phyloP scores from a whole-genome alignment of 2,888 invertebrate species.

The Ochropleura leucogaster region DNA sequence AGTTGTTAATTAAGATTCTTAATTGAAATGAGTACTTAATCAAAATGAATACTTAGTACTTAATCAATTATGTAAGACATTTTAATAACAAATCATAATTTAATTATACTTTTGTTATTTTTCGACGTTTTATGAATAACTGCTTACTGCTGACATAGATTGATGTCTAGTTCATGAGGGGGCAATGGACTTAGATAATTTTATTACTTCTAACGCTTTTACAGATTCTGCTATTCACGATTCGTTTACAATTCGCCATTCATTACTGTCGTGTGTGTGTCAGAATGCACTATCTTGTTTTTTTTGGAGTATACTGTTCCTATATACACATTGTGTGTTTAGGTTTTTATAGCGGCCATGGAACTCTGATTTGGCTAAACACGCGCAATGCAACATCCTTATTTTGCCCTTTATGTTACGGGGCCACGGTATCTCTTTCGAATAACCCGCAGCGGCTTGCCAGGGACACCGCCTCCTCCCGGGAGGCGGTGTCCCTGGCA shows the following conservation, averaged over 20 bases:
- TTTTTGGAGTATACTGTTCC: background rate
- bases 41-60: too few relatives aligned
- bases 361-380: too few relatives aligned
- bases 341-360: too few relatives aligned
- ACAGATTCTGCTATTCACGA: constrained; percentile 11
- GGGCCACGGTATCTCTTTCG: too few relatives aligned
- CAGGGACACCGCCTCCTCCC: too few relatives aligned
- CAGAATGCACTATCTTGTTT: background rate
- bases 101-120: background rate
- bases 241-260: constrained; percentile 15
- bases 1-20: background rate
- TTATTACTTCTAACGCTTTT: constrained; percentile 9
- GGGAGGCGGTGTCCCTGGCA: too few relatives aligned
- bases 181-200: constrained; percentile 11
- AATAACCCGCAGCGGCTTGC: too few relatives aligned
- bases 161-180: constrained; percentile 12
- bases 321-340: too few relatives aligned
- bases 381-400: too few relatives aligned
- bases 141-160: background rate
- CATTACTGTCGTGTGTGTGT: constrained; percentile 4
- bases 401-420: too few relatives aligned
- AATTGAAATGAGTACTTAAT: constrained; percentile 2
- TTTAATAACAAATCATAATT: background rate
- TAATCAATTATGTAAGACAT: background rate
- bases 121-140: constrained; percentile 5